Evolutionary conservation across 2,888 invertebrate genomes (phyloP).

Genomic region (Coecobrya sp.): DNA sequence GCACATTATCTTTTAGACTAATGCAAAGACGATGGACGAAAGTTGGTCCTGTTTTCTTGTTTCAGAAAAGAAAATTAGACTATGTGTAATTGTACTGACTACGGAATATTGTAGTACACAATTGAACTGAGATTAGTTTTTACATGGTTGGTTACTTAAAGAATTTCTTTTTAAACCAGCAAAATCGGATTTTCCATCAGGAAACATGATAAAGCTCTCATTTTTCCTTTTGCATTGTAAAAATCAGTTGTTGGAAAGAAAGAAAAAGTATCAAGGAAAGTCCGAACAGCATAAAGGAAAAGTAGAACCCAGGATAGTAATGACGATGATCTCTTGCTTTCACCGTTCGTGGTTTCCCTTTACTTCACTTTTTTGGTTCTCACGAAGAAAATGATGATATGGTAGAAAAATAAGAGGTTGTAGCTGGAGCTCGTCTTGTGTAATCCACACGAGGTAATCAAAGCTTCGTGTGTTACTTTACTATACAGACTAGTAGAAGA

Average conservation of each 20-base stretch:
- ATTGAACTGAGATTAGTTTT: not conserved
- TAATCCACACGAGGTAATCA: conserved; percentile 75
- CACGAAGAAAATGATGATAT: conserved; percentile 73
- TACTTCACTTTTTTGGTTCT: conserved; percentile 65
- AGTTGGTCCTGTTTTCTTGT: too few species aligned
- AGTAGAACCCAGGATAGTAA: conserved; percentile 45
- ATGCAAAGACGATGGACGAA: too few species aligned
- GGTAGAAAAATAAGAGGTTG: conserved; percentile 38
- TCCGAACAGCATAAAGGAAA: conserved; percentile 12
- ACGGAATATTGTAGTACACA: too few species aligned
- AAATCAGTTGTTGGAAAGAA: conserved; percentile 9
- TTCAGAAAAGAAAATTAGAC: not conserved
- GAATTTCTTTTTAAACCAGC: not conserved
- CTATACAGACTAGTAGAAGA: not conserved
- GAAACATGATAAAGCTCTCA: conserved; percentile 71
- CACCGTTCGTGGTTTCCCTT: conserved; percentile 37
- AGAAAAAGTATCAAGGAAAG: not conserved
- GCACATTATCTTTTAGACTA: too few species aligned
- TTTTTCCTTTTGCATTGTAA: conserved; percentile 26
- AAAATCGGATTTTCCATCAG: conserved; percentile 52
- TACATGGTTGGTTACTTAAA: conserved; percentile 27
- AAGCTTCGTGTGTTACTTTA: conserved; percentile 43
- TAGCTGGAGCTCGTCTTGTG: conserved; percentile 55
- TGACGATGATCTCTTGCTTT: conserved; percentile 76
- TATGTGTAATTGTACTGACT: not conserved